These are phyloP conservation scores for Pteromalus puparum DNA, from an alignment of 1,140 invertebrate species.

Conservation along the genomic window DNA sequence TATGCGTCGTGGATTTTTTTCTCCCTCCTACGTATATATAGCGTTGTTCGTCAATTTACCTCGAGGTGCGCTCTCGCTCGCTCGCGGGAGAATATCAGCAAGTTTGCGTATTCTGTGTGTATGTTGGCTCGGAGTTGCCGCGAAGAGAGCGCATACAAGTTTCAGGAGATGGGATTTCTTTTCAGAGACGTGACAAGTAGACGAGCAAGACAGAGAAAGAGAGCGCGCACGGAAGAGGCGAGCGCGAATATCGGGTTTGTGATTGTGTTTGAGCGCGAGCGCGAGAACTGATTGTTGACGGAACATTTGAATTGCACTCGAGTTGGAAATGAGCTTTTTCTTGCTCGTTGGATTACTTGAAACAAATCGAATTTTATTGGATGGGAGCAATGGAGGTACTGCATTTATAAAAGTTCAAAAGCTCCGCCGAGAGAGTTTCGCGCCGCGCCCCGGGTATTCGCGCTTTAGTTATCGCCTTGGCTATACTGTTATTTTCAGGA, in stretches of 20 bases:
- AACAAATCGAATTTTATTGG: conserved; percentile 30
- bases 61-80: not conserved
- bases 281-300: conserved; percentile 43
- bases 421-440: not conserved
- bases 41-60: conserved; percentile 10
- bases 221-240: not conserved
- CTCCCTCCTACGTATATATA: too few species aligned
- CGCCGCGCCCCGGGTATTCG: not conserved
- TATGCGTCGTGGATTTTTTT: not conserved
- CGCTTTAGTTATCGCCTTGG: not conserved
- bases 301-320: conserved; percentile 46
- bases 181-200: not conserved
- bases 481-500: not conserved
- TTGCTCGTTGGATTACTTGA: conserved; percentile 18
- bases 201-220: not conserved
- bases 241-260: conserved; percentile 18
- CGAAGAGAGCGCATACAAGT: conserved; percentile 13
- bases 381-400: not conserved
- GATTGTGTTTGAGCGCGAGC: conserved; percentile 34
- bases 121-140: conserved; percentile 12
- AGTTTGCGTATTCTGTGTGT: not conserved
- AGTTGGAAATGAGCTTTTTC: conserved; percentile 46
- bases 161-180: conserved; percentile 40
- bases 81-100: not conserved
- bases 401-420: conserved; percentile 29